These are phyloP conservation scores for Eufriesea mexicana DNA, from an alignment of 1,140 invertebrate species.

Conservation along the genomic window DNA sequence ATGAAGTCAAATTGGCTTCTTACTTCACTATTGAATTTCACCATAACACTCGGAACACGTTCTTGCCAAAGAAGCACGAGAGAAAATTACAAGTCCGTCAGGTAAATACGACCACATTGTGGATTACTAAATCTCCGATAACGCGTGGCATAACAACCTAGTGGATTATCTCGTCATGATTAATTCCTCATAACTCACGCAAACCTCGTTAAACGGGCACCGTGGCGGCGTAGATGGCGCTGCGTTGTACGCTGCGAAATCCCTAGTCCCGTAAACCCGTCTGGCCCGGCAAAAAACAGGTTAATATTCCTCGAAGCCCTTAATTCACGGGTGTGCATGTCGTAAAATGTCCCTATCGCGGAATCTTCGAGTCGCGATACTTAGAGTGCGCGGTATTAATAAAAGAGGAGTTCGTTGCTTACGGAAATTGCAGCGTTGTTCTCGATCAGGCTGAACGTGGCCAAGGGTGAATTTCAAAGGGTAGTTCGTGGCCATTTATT, in stretches of 20 bases:
- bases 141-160: not conserved
- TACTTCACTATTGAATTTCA: too few relatives aligned
- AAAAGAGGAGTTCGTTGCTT: conserved; percentile 19
- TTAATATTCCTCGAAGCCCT: not conserved
- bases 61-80: too few relatives aligned
- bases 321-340: not conserved
- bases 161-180: not conserved
- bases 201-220: not conserved
- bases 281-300: too few relatives aligned
- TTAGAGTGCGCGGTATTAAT: conserved; percentile 31
- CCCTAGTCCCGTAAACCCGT: not conserved
- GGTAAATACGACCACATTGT: not conserved
- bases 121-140: conserved; percentile 1
- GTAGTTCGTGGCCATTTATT: conserved; percentile 67
- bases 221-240: not conserved
- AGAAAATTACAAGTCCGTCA: not conserved
- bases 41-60: too few relatives aligned
- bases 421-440: conserved; percentile 48
- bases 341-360: not conserved
- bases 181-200: not conserved
- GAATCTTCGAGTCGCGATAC: not conserved
- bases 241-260: not conserved
- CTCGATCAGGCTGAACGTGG: conserved; percentile 23
- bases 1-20: too few relatives aligned
- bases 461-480: conserved; percentile 60